A percentile compares a stretch with the other conserved stretches of the same genome.
Conservation (phyloP, 2,888 invertebrate genomes). For the Hermodice carunculata region DNA sequence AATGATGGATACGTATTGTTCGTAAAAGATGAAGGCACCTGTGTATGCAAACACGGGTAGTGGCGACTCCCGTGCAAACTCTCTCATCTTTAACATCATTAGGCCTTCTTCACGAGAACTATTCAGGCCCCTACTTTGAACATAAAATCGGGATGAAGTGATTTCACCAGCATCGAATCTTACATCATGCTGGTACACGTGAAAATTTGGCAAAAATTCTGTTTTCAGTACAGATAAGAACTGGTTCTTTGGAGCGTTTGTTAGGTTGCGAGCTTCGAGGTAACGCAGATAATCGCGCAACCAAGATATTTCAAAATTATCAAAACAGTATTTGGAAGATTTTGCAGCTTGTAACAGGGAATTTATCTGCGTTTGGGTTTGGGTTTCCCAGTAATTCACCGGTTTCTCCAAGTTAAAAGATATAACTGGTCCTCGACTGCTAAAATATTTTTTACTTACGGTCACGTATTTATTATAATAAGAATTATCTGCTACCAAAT, state of each 20-base stretch:
- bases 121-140: background rate
- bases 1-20: conserved; percentile 22
- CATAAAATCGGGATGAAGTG: background rate
- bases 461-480: background rate
- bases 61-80: background rate
- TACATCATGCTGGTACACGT: background rate
- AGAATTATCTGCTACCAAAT: background rate
- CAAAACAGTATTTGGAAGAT: background rate
- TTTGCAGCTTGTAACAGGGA: background rate
- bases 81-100: background rate
- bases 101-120: background rate
- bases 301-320: background rate
- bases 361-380: background rate
- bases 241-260: background rate
- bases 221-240: background rate
- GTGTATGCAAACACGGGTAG: conserved; percentile 6
- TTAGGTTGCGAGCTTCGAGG: background rate
- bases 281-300: too few relatives aligned
- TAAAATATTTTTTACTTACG: background rate
- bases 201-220: background rate
- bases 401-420: background rate
- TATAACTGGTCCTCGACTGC: background rate
- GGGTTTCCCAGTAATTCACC: background rate
- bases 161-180: background rate
- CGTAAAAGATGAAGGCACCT: conserved; percentile 20